A percentile compares a stretch with the other conserved stretches of the same genome.
phyloP scores from a whole-genome alignment of 2,888 invertebrate genomes.

The Phyto melanocephala region DNA sequence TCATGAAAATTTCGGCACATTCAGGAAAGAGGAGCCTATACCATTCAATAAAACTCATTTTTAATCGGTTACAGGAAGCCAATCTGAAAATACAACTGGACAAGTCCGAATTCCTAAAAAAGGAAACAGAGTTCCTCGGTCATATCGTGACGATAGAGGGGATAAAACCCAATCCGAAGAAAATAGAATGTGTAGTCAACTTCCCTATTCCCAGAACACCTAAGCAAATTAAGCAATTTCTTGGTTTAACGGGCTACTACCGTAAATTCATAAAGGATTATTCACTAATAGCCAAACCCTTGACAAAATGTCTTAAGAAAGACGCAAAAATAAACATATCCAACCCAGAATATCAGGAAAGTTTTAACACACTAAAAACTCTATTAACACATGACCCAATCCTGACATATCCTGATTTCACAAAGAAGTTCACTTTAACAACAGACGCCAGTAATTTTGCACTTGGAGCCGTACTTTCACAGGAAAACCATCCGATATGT shows the following conservation, averaged over 20 bases:
- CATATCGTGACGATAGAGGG: constrained; percentile 55
- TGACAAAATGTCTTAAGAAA: constrained; percentile 46
- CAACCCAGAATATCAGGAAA: constrained; percentile 13
- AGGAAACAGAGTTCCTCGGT: constrained; percentile 50
- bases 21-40: too few species aligned
- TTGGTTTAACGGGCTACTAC: constrained; percentile 58
- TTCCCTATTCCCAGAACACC: constrained; percentile 48
- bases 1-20: too few species aligned
- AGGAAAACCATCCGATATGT: too few species aligned
- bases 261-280: constrained; percentile 45
- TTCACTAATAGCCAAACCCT: constrained; percentile 38
- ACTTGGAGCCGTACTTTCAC: too few species aligned
- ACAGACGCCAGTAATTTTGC: neutral
- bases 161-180: constrained; percentile 50
- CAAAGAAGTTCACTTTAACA: constrained; percentile 6
- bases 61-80: constrained; percentile 29
- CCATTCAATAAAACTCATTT: constrained; percentile 26
- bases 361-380: constrained; percentile 27
- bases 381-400: constrained; percentile 50
- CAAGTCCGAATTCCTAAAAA: constrained; percentile 50
- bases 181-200: constrained; percentile 47
- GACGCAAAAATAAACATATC: constrained; percentile 5
- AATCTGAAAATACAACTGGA: constrained; percentile 51
- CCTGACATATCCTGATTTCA: constrained; percentile 23
- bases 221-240: constrained; percentile 54